Evolutionary conservation across 2,888 invertebrate genomes (phyloP), one percentile per base, ranked within the genome.

Genomic region (Melieria crassipennis): DNA sequence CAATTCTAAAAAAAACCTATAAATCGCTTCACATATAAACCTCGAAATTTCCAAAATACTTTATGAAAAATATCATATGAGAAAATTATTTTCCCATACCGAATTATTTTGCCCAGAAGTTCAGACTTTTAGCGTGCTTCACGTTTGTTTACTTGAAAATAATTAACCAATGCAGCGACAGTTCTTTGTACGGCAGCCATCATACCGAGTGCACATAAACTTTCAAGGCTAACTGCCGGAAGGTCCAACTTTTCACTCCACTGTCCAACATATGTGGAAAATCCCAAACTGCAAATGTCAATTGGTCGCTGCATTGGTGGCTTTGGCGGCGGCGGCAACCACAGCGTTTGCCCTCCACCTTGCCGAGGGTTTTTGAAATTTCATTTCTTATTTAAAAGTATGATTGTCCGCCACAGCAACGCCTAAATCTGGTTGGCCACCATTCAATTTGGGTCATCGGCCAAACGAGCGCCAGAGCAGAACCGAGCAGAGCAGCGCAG

Each of bases 241-340:
- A 55, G 52, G 50, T 57, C 11, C n/a, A 11, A 66, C 9, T 66
- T 10, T 58, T 16, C 66, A 48, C n/a, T 61, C 30, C 11, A 42
- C 16, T 61, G 61, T 45, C 60, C 52, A 70, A 55, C 75, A 75
- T 71, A 56, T 75, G 75, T 70, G 65, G 10, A 11, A 70, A 65
- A 62, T 73, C 71, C 16, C 75, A 75, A 68, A 64, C 11, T 69
- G 58, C 48, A 67, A 67, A 71, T 55, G 16, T 7, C 30, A 10
- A 9, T 42, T n/a, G 42, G 47, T 16, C 4, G 16, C 16, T 50
- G 42, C 1, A 16, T 43, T 30, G 13, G 43, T 45, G 13, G 9
- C 3, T 16, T 9, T 10, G 11, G 56, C 11, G 11, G 10, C n/a
- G 48, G 48, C 30, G 55, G 47, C 30, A 56, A 42, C n/a, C n/a